Evolutionary conservation across 2,888 invertebrate genomes (phyloP).

Genomic region (Watsonalla cultraria): DNA sequence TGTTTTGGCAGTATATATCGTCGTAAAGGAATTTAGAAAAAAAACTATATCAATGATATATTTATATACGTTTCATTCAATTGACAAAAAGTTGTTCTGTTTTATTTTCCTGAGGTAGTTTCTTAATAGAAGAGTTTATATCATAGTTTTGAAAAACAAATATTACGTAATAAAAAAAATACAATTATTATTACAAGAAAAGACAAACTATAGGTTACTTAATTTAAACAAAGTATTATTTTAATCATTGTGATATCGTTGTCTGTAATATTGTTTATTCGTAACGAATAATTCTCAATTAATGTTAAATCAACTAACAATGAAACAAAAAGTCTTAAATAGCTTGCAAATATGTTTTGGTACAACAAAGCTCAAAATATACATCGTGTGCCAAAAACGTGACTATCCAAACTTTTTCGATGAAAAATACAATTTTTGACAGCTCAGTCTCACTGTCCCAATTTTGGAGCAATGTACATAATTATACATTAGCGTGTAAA

Average conservation of each 20-base stretch:
- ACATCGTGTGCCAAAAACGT: constrained; percentile 58
- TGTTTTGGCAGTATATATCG: too few species aligned
- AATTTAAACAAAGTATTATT: constrained; percentile 3
- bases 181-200: not conserved
- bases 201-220: not conserved
- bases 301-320: constrained; percentile 9
- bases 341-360: constrained; percentile 45
- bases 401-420: constrained; percentile 23
- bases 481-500: constrained; percentile 56
- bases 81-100: too few species aligned
- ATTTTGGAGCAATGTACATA: constrained; percentile 74
- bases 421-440: constrained; percentile 22
- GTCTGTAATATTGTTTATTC: constrained; percentile 13
- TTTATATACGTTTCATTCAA: too few species aligned
- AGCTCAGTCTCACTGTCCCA: constrained; percentile 35
- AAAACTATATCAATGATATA: too few species aligned
- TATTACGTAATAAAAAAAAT: not conserved
- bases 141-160: too few species aligned
- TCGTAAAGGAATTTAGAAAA: too few species aligned
- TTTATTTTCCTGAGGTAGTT: too few species aligned
- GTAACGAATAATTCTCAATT: constrained; percentile 11
- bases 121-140: too few species aligned
- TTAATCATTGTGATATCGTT: constrained; percentile 20
- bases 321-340: constrained; percentile 34
- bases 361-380: constrained; percentile 52